phyloP scores from a whole-genome alignment of 2,888 invertebrate species.

The Eustalomyia histrio region DNA sequence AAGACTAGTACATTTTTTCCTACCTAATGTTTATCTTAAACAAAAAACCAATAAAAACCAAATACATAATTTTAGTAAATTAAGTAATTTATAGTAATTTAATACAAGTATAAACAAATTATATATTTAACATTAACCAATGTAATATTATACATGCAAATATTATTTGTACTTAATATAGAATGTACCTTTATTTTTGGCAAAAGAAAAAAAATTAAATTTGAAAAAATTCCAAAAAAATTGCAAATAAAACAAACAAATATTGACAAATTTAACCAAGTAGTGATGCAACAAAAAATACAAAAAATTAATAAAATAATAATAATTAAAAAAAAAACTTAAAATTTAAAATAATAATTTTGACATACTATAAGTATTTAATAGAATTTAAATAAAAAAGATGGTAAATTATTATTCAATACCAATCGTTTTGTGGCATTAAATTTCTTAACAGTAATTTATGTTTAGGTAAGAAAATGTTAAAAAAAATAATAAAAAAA shows the following conservation, averaged over 20 bases:
- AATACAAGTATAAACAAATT: constrained; percentile 25
- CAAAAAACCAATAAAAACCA: constrained; percentile 37
- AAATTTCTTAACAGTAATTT: background rate
- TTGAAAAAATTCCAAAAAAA: background rate
- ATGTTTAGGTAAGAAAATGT: background rate
- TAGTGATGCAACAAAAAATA: constrained; percentile 36
- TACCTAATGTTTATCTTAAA: constrained; percentile 70
- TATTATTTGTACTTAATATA: constrained; percentile 16
- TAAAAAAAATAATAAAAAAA: background rate
- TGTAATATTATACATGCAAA: background rate
- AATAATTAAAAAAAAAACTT: too few species aligned
- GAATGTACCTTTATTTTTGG: constrained; percentile 51
- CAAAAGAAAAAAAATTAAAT: constrained; percentile 6
- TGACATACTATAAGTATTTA: background rate
- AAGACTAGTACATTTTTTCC: constrained; percentile 77
- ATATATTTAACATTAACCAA: constrained; percentile 13
- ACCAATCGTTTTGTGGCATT: background rate
- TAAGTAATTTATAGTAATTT: constrained; percentile 29
- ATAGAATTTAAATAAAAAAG: background rate
- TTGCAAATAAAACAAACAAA: background rate
- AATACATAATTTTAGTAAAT: constrained; percentile 30
- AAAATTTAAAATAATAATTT: constrained; percentile 17
- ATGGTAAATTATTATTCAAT: background rate
- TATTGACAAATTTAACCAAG: background rate
- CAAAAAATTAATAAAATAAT: constrained; percentile 2